Base-by-base conservation (phyloP, 2,888 invertebrate genomes). In the Perizoma affinitatum region DNA sequence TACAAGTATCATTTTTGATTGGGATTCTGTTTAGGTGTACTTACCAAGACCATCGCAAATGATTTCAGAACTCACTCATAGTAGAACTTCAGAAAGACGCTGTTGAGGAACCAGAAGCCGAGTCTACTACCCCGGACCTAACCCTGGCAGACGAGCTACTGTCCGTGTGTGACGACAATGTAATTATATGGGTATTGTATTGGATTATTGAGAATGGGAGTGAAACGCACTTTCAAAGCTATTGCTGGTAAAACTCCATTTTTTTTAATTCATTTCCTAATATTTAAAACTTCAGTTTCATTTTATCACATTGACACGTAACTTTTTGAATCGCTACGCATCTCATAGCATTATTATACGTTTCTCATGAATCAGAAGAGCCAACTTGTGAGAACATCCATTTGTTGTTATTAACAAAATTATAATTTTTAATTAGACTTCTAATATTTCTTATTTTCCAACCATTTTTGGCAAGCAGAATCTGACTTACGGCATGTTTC, bases 101-200 rank as follows among this genome's bases (percentile, higher is more conserved):
- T 4, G 38, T 44, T 4, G 53, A 48, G 52, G 41, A 38, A 2
- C 49, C 57, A 36, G 57, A 42, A 4, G 48, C 38, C 35, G 63
- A 56, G 48, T 44, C 52, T 9, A 8, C 45, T 6, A 51, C 7
- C 74, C 82, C 51, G 38, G 82, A 84, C 67, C 74, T 90, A 36
- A 83, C 86, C 11, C 73, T 90, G 36, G 85, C 90, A 38, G 92
- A 91, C 64, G 82, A 80, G 49, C 74, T 86, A 58, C 73, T 91
- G 10, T 76, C 81, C 43, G 80, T 79, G 65, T 79, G 75, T 73
- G 87, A 86, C 73, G 86, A 89, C 78, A 87, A 89, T 87, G 90
- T 88, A 86, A 91, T 92, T 79, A 77, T 89, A 76, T 92, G 92
- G 92, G 92, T 92, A 92, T 78, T 78, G 77, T 73, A 72, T 61